These are phyloP conservation scores for Stegana nigrithorax DNA, from an alignment of 2,888 invertebrate species.

Conservation along the genomic window DNA sequence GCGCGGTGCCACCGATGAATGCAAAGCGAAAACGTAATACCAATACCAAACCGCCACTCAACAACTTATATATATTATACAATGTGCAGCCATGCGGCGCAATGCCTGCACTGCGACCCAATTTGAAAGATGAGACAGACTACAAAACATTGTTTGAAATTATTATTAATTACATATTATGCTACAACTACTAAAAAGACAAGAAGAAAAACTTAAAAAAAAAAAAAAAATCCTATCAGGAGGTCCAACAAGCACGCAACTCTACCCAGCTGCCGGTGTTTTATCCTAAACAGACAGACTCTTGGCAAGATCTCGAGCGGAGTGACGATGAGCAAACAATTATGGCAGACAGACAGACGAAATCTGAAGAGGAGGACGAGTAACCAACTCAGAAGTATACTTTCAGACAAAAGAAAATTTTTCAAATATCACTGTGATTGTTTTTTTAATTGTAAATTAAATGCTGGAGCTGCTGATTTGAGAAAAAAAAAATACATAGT, in stretches of 20 bases:
- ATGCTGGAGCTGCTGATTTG: slow-evolving; percentile 69
- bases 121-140: slow-evolving; percentile 38
- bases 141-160: slow-evolving; percentile 53
- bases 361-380: slow-evolving; percentile 28
- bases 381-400: slow-evolving; percentile 40
- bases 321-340: slow-evolving; percentile 35
- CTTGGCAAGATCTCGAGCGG: slow-evolving; percentile 52
- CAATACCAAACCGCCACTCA: slow-evolving; percentile 18
- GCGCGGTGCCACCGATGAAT: slow-evolving; percentile 33
- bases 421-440: slow-evolving; percentile 69
- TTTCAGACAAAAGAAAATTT: slow-evolving; percentile 52
- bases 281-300: slow-evolving; percentile 25
- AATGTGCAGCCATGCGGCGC: slow-evolving; percentile 18
- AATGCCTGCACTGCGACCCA: slow-evolving; percentile 30
- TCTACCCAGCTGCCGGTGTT: slow-evolving; percentile 49
- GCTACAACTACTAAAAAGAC: slow-evolving; percentile 27
- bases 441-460: slow-evolving; percentile 69
- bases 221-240: slow-evolving; percentile 50
- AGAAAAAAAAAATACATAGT: slow-evolving; percentile 54
- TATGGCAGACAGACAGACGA: slow-evolving; percentile 40
- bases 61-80: neutral
- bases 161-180: slow-evolving; percentile 43
- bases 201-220: slow-evolving; percentile 28
- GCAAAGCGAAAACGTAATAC: slow-evolving; percentile 22
- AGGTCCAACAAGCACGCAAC: slow-evolving; percentile 47